Base-by-base conservation (phyloP, 2,113 vertebrate genomes). In the Alaudala cheleensis region DNA sequence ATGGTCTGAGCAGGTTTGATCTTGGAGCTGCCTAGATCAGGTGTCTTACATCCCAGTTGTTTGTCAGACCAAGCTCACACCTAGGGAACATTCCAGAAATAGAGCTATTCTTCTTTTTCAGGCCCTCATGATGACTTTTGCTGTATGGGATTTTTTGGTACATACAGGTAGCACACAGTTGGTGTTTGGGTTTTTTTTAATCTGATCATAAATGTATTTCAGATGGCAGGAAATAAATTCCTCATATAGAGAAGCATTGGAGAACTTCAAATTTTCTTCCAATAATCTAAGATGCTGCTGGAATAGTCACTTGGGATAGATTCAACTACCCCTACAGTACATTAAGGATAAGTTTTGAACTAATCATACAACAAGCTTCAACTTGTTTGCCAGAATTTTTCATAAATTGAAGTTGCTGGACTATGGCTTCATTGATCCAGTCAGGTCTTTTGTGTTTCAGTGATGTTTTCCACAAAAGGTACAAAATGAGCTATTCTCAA, bases 221-320 rank as follows among this genome's bases (percentile, higher is more conserved):
- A 94, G 45, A 80, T 82, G 78, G 15, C 90, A 90, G 87, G 62
- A 96, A 95, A 58, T 72, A 0, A 82, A 69, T 93, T 92, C 50
- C 42, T 78, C 17, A 3, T 61, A 72, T 26, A 87, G 50, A n/a
- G 33, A 50, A 74, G 9, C 22, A 13, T 26, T 71, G 40, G 40
- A 56, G 31, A 82, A 45, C 37, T 57, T 60, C 10, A 42, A 5
- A 8, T 49, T 82, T 86, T 81, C 83, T 67, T 25, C 39, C 45
- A 42, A 16, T 93, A 79, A 81, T 85, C 28, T 72, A 65, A 87
- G 49, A 39, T 92, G 76, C 39, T 92, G 42, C 37, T 86, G 22
- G 25, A 40, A 61, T 76, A 62, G 29, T 87, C 84, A 50, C 89
- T 80, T 34, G 61, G 78, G 65, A 61, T 49, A 53, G 83, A 71